Evolutionary conservation across 2,797 vertebrate species (phyloP).

Genomic region (Lophotriccus pileatus): DNA sequence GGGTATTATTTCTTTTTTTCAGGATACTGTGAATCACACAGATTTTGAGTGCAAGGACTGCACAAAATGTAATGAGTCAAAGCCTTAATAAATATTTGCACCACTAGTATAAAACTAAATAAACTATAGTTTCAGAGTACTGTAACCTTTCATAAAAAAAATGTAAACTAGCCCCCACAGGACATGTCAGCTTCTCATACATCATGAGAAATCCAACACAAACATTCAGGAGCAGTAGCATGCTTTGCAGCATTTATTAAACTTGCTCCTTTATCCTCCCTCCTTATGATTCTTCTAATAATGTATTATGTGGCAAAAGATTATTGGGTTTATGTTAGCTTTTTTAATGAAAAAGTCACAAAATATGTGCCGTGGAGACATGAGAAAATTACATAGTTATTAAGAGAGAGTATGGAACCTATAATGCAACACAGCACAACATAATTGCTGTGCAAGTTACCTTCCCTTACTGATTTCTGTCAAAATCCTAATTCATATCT

Average conservation of each 20-base stretch:
- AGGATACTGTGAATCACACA: not conserved
- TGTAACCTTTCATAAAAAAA: conserved; percentile 51
- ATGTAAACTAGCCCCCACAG: conserved; percentile 6
- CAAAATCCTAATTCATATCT: not conserved
- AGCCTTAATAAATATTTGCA: conserved; percentile 54
- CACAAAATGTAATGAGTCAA: conserved; percentile 32
- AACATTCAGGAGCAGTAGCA: conserved; percentile 24
- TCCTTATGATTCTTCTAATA: conserved; percentile 15
- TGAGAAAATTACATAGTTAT: not conserved
- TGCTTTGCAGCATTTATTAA: conserved; percentile 39
- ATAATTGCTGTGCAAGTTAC: not conserved
- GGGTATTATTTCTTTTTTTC: conserved; percentile 25
- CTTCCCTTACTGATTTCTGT: not conserved
- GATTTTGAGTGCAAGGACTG: not conserved
- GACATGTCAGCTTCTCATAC: conserved; percentile 25
- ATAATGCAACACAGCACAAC: not conserved
- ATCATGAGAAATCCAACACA: conserved; percentile 38
- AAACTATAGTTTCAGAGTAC: conserved; percentile 15
- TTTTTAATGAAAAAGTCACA: conserved; percentile 51
- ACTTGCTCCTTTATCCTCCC: not conserved
- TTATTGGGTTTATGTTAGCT: conserved; percentile 9
- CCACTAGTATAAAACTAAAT: conserved; percentile 39
- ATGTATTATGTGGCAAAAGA: conserved; percentile 8
- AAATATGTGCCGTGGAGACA: not conserved
- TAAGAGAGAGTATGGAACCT: not conserved